These are phyloP conservation scores for Cephus pygmeus DNA, from an alignment of 2,888 invertebrate species.

Conservation along the genomic window DNA sequence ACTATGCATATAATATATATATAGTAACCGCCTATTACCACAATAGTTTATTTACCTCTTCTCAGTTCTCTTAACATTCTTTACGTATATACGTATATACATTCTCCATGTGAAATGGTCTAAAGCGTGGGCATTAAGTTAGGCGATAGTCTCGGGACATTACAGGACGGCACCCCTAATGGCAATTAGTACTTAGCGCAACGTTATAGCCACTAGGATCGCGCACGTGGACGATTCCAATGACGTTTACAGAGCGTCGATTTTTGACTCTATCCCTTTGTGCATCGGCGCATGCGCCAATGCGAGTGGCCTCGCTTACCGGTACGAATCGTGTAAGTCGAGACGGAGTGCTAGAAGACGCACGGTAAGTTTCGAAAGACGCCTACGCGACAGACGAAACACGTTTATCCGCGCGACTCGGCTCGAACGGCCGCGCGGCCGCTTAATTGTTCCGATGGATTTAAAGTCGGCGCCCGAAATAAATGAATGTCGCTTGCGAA, in stretches of 20 bases:
- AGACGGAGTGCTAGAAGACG: slow-evolving; percentile 21
- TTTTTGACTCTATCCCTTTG: background rate
- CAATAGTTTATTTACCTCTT: background rate
- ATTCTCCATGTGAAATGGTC: background rate
- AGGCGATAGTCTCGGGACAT: background rate
- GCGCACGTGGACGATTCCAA: background rate
- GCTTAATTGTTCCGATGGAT: slow-evolving; percentile 53
- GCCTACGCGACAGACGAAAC: slow-evolving; percentile 19
- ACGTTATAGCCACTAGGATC: background rate
- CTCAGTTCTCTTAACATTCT: background rate
- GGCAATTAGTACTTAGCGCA: background rate
- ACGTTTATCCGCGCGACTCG: slow-evolving; percentile 7
- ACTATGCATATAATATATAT: no score
- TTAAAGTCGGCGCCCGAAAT: slow-evolving; percentile 44
- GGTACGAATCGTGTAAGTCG: slow-evolving; percentile 16
- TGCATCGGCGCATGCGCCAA: background rate
- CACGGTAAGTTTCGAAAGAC: slow-evolving; percentile 21
- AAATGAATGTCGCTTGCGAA: slow-evolving; percentile 42
- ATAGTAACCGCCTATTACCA: background rate
- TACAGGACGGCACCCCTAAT: background rate
- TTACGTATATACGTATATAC: background rate
- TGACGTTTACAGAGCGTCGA: background rate
- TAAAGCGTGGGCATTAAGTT: background rate
- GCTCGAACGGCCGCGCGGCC: slow-evolving; percentile 9
- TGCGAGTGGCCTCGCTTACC: background rate